These are phyloP conservation scores for Carcharodon carcharias DNA, from an alignment of 2,797 vertebrate species.

Conservation along the genomic window DNA sequence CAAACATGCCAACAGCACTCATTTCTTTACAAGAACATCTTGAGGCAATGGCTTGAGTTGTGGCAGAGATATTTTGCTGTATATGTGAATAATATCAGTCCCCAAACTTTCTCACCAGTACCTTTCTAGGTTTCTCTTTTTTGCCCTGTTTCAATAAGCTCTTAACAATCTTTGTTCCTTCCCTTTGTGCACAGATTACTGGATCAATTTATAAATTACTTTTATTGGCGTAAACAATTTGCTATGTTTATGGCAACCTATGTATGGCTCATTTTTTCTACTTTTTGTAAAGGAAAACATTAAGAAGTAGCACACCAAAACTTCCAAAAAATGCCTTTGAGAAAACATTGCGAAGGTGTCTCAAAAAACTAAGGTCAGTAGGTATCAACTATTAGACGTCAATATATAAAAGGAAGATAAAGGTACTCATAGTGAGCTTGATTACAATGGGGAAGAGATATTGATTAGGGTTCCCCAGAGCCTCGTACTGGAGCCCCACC, in stretches of 20 bases:
- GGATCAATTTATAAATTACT: background rate
- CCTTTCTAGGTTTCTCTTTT: background rate
- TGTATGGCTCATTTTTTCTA: background rate
- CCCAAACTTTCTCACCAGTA: background rate
- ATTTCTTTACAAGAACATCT: background rate
- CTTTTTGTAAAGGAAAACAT: background rate
- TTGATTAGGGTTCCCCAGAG: background rate
- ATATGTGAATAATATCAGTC: background rate
- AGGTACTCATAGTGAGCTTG: background rate
- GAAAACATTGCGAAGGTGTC: background rate
- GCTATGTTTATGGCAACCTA: background rate
- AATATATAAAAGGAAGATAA: background rate
- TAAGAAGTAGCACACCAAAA: background rate
- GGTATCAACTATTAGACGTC: background rate
- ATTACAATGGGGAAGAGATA: background rate
- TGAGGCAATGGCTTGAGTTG: background rate
- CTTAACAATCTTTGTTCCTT: background rate
- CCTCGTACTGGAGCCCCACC: background rate
- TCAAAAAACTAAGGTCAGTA: background rate
- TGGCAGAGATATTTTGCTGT: background rate
- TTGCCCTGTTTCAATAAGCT: background rate
- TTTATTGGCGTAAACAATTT: background rate
- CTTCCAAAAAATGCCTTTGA: background rate
- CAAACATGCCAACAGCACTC: background rate
- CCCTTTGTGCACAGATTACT: background rate